Conservation (phyloP, 1,140 invertebrate genomes). For the Ooceraea biroi region DNA sequence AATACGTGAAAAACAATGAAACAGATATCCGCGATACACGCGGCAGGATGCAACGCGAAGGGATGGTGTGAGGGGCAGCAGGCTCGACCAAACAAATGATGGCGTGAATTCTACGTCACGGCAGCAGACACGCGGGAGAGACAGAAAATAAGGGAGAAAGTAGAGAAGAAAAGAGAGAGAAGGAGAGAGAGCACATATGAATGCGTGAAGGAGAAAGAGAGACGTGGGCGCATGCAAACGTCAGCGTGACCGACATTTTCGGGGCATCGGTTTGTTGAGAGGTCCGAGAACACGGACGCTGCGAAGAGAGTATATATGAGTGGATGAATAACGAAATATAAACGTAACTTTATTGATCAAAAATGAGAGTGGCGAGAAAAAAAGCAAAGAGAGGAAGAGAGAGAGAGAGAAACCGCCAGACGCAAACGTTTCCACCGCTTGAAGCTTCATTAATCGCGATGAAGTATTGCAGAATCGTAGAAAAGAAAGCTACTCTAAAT, state of each 20-base stretch:
- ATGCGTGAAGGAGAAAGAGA: neutral
- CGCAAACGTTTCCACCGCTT: neutral
- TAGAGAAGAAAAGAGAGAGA: neutral
- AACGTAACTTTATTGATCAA: constrained; percentile 58
- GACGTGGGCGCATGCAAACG: constrained; percentile 27
- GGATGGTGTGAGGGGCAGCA: constrained; percentile 23
- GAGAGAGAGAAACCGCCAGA: neutral
- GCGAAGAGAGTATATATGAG: too few species aligned
- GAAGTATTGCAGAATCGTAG: constrained; percentile 9
- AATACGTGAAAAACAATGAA: constrained; percentile 68
- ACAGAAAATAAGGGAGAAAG: neutral
- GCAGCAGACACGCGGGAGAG: neutral
- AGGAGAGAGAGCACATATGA: neutral
- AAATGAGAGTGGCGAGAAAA: constrained; percentile 39
- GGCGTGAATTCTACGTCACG: constrained; percentile 63
- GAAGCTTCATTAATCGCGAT: constrained; percentile 32
- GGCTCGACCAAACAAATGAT: constrained; percentile 59
- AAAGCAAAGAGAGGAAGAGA: neutral
- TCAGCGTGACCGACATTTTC: constrained; percentile 56
- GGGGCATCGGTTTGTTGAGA: constrained; percentile 56
- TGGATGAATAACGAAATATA: constrained; percentile 45
- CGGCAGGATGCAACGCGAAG: constrained; percentile 49
- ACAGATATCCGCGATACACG: constrained; percentile 63
- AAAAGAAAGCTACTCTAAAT: constrained; percentile 36
- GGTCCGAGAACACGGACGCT: constrained; percentile 49